Conservation (phyloP, 1,140 invertebrate genomes). For the Hyles vespertilio region DNA sequence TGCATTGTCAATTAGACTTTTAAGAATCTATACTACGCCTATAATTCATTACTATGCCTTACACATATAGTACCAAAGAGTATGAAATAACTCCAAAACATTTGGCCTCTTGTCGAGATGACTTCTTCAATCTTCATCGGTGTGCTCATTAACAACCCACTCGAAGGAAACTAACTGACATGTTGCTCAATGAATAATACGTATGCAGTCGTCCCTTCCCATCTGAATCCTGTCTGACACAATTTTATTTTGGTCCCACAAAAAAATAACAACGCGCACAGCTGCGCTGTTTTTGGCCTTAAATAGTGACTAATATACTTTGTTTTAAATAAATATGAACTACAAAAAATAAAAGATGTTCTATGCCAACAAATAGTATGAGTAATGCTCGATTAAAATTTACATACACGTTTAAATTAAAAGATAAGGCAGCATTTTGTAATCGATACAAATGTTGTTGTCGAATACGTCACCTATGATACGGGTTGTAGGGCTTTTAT, state of each 20-base stretch:
- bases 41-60: background rate
- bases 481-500: too few species aligned
- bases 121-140: constrained; percentile 4
- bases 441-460: too few species aligned
- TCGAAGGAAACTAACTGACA: constrained; percentile 6
- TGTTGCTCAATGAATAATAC: constrained; percentile 7
- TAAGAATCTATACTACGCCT: too few species aligned
- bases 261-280: constrained; percentile 4
- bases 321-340: too few species aligned
- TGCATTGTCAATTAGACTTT: too few species aligned
- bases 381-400: too few species aligned
- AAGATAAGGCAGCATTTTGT: too few species aligned
- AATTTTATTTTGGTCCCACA: constrained; percentile 8
- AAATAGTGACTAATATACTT: background rate
- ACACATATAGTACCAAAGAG: constrained; percentile 8
- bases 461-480: too few species aligned
- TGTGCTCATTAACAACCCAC: constrained; percentile 1
- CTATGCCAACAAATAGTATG: too few species aligned
- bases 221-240: constrained; percentile 3
- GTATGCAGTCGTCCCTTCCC: constrained; percentile 1
- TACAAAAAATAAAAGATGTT: too few species aligned
- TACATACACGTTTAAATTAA: too few species aligned
- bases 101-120: background rate
- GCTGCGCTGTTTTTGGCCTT: constrained; percentile 1
- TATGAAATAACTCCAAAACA: constrained; percentile 7